A percentile compares a stretch with the other conserved stretches of the same genome.
Conservation (phyloP, 2,113 vertebrate species). For the Thermophis baileyi region DNA sequence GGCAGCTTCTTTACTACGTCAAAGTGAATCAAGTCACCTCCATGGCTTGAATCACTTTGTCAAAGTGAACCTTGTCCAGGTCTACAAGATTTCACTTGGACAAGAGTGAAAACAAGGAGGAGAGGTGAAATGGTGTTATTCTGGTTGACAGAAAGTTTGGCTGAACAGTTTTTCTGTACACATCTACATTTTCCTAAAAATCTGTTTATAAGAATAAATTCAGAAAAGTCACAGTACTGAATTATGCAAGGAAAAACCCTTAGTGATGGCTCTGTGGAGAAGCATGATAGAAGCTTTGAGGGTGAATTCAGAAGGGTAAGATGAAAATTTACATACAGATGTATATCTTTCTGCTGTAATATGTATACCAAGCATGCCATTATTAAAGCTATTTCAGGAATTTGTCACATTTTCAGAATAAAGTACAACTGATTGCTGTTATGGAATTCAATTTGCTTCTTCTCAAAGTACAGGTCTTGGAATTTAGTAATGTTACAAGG, state of each 20-base stretch:
- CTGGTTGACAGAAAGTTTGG: not conserved
- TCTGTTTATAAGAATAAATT: not conserved
- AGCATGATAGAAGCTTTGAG: not conserved
- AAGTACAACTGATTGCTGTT: not conserved
- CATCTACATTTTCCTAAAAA: not conserved
- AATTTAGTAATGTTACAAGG: constrained; percentile 1
- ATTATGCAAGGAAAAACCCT: not conserved
- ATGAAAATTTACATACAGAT: too few relatives aligned
- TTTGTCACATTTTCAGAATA: not conserved
- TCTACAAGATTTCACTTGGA: not conserved
- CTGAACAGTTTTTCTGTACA: not conserved
- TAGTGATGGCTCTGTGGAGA: not conserved
- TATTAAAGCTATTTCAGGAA: not conserved
- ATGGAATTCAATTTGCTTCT: not conserved
- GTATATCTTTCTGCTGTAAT: not conserved
- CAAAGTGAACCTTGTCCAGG: not conserved
- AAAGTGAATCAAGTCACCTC: not conserved
- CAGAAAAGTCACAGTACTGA: not conserved
- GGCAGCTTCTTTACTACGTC: not conserved
- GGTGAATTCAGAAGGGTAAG: not conserved
- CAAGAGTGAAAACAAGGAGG: not conserved
- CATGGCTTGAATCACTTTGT: not conserved
- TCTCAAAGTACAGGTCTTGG: not conserved
- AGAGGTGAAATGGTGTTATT: not conserved
- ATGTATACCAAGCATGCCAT: not conserved